These are phyloP conservation scores for Eupithecia pulchellata DNA, from an alignment of 2,888 invertebrate genomes.

Conservation along the genomic window DNA sequence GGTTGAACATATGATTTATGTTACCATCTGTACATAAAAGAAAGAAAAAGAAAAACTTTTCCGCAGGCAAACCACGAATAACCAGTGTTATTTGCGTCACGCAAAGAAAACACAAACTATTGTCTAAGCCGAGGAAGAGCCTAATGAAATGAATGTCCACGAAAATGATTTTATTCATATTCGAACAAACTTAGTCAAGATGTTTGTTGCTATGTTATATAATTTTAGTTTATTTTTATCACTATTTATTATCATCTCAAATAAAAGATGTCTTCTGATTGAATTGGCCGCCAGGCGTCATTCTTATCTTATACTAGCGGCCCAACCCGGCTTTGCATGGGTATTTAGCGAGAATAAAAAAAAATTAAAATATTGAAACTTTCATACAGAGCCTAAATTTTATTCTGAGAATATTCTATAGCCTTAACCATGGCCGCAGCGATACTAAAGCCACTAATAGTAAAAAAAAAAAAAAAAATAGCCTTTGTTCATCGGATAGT, in stretches of 20 bases:
- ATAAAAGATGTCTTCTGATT: neutral
- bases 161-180: slow-evolving; percentile 6
- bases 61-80: slow-evolving; percentile 47
- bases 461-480: too few relatives aligned
- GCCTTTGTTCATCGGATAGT: too few relatives aligned
- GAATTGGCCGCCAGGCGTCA: too few relatives aligned
- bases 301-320: too few relatives aligned
- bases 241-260: neutral
- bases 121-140: slow-evolving; percentile 44
- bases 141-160: slow-evolving; percentile 14
- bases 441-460: too few relatives aligned
- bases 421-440: too few relatives aligned
- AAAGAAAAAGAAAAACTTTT: slow-evolving; percentile 42
- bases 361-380: too few relatives aligned
- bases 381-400: too few relatives aligned
- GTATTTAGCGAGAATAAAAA: too few relatives aligned
- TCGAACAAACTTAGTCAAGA: neutral
- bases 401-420: too few relatives aligned
- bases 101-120: slow-evolving; percentile 42
- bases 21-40: slow-evolving; percentile 36
- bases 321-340: too few relatives aligned
- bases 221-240: neutral
- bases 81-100: slow-evolving; percentile 46
- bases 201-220: neutral
- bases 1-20: slow-evolving; percentile 31